Evolutionary conservation across 2,797 vertebrate genomes (phyloP).

Genomic region (Buceros bicornis): DNA sequence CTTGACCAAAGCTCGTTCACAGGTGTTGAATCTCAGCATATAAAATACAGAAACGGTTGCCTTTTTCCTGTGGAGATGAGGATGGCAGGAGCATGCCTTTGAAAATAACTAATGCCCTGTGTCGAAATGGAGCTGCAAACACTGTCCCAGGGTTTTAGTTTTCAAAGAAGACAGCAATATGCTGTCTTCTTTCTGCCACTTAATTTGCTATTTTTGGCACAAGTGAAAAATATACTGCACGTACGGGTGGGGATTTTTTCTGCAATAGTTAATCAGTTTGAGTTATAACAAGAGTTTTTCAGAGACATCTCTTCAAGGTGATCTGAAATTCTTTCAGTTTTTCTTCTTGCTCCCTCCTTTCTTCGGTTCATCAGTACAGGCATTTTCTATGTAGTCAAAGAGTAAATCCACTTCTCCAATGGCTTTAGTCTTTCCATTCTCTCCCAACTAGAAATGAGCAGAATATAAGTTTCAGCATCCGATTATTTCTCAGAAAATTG

Average conservation of each 20-base stretch:
- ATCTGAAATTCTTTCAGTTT: constrained; percentile 29
- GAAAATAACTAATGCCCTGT: background rate
- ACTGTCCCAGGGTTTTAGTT: background rate
- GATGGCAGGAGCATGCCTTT: background rate
- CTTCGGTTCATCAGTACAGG: constrained; percentile 51
- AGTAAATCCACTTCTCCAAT: constrained; percentile 85
- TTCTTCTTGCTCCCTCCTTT: constrained; percentile 44
- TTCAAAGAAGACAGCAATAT: background rate
- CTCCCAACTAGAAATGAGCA: constrained; percentile 79
- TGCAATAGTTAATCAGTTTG: background rate
- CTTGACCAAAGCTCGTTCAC: background rate
- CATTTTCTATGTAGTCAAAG: constrained; percentile 66
- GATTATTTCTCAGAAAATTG: background rate
- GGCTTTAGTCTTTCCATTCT: constrained; percentile 83
- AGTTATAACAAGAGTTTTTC: background rate
- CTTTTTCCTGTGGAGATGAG: background rate
- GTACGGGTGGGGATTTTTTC: background rate
- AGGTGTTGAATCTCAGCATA: background rate
- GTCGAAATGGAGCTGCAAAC: background rate
- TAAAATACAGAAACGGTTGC: background rate
- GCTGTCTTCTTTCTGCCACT: background rate
- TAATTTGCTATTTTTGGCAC: background rate
- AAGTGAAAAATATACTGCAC: background rate
- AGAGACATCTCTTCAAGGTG: background rate
- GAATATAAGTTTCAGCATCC: background rate